Base-by-base conservation (phyloP, 2,113 vertebrate genomes). In the Podiceps cristatus region DNA sequence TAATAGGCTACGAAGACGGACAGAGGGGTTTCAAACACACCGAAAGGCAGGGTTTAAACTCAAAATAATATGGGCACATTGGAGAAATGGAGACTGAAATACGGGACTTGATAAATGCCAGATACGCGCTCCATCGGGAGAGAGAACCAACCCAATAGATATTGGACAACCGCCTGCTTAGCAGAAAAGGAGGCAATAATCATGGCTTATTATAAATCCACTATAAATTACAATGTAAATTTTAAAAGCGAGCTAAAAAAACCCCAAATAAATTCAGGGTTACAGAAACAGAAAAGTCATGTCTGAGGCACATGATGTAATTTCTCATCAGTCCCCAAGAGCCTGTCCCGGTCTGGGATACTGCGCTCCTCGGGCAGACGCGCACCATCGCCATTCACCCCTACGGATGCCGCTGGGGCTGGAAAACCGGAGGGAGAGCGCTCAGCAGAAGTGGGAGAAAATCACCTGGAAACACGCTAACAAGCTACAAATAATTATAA, bases 51-150 rank as follows among this genome's bases (percentile, higher is more conserved):
- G 35, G 20, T 11, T 75, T 31, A 47, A 83, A 29, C 40, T 44
- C 52, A 25, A 68, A 56, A 16, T 0, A n/a, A 22, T 27, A 40
- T 5, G 45, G 44, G 28, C 7, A 10, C 11, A 6, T 1, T 31
- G 24, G 29, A 49, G 35, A 73, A 62, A 25, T 1, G 6, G 76
- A 53, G 66, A 10, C 22, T 15, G 29, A 74, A 88, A 56, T 2
- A 9, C 10, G 59, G 47, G n/a, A 75, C 3, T 2, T 9, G 37
- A 35, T 13, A 42, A 55, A 14, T 4, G 10, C 33, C 49, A 60
- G 35, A 33, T 17, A 23, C 12, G 5, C 0, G 0, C 0, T 2
- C 5, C 3, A 29, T 28, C 33, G 22, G 5, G 1, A 20, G 37
- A 31, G 55, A 53, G 11, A 63, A 16, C 3, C 55, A 33, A 31